Evolutionary conservation across 1,140 invertebrate genomes (phyloP), one percentile per base, ranked within the genome.

Genomic region (Ruditapes philippinarum): DNA sequence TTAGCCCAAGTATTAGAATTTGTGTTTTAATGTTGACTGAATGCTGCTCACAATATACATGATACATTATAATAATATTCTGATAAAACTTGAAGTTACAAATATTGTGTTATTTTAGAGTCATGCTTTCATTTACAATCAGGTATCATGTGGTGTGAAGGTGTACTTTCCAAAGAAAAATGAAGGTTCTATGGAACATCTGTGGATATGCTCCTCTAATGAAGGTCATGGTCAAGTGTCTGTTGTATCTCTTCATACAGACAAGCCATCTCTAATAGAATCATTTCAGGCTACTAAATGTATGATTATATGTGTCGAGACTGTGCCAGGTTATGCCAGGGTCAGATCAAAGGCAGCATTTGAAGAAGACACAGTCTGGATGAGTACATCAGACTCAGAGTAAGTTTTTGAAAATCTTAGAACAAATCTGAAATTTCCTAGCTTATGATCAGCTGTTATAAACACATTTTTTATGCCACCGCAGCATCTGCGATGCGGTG

Each of bases 371-470:
- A 96, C 96, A 42, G 98, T 99, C 0, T 99, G 98, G 98, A 97
- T 99, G 96, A 98, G 98, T 78, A 99, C 98, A 0, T 97, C 98
- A 89, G 97, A 91, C 0, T 90, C 90, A 42, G 86, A 93, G 94
- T 95, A 89, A 90, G 93, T 90, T 9, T 57, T 54, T 78, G 70
- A 78, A 92, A 78, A 49, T 94, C 22, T n/a, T n/a, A n/a, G n/a
- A n/a, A n/a, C n/a, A n/a, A n/a, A n/a, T n/a, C n/a, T n/a, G n/a
- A n/a, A n/a, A n/a, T n/a, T n/a, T n/a, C n/a, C n/a, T n/a, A n/a
- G n/a, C n/a, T n/a, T n/a, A n/a, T n/a, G n/a, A n/a, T n/a, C n/a
- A n/a, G n/a, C n/a, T n/a, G n/a, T n/a, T n/a, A n/a, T n/a, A n/a
- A n/a, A n/a, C n/a, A n/a, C n/a, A n/a, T n/a, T n/a, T n/a, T n/a